Base-by-base conservation (phyloP, 2,113 vertebrate species). In the Melanostigma gelatinosum region DNA sequence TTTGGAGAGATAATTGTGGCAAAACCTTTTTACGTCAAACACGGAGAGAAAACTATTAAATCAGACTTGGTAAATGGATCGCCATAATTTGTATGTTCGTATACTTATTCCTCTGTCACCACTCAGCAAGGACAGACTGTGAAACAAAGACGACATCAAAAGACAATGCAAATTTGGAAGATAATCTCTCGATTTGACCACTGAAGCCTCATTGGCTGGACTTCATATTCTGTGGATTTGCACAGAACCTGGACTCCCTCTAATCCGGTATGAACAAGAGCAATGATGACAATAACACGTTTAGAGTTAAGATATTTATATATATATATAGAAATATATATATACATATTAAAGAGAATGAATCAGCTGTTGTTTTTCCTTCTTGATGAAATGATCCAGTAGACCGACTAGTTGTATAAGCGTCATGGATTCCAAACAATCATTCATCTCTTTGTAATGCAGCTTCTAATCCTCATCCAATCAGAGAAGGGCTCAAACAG, bases 391-490 rank as follows among this genome's bases (percentile, higher is more conserved):
- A 48, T 2, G 1, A 36, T 24, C 38, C 32, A 46, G 40, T 22
- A 22, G 8, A 15, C 32, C 29, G 27, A 29, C 18, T 48, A 11
- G 10, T 38, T 44, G n/a, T 52, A 15, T 36, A 29, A 48, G 36
- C 10, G 11, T 36, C 1, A n/a, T 34, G 6, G 60, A n/a, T 71
- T 13, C 22, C 13, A 22, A 32, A 61, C 13, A 32, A 44, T 16
- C 16, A 44, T 52, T 79, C 24, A n/a, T 38, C 8, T 22, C 8
- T 69, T 32, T 46, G 6, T 42, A 13, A 68, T 76, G 24, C 89
- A 93, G 93, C 65, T 67, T 52, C 15, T 1, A 40, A 46, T 32
- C 60, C 77, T 79, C 62, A 66, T 72, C 88, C 85, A 80, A 34
- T 73, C 42, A 67, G 27, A 75, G 82, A 75, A 12, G n/a, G 7